Evolutionary conservation across 2,888 invertebrate genomes (phyloP).

Genomic region (Campaea margaritaria): DNA sequence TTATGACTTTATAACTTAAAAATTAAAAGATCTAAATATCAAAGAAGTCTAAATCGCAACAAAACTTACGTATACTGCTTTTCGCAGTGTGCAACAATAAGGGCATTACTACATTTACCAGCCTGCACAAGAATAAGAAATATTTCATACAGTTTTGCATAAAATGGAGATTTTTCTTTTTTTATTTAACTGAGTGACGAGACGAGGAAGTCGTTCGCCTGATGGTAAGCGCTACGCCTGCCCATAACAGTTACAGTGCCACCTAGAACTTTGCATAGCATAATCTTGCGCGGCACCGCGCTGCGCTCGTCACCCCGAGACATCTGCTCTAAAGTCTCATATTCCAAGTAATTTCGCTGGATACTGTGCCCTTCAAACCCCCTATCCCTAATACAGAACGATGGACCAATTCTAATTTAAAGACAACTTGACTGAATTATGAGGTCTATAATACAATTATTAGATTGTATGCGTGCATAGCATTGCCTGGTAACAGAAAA

Average conservation of each 20-base stretch:
- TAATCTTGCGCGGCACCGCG: too few relatives aligned
- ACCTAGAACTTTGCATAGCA: too few relatives aligned
- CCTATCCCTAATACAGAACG: conserved; percentile 7
- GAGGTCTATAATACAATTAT: not conserved
- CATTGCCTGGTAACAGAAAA: conserved; percentile 9
- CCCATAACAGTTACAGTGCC: too few relatives aligned
- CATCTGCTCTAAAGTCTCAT: too few relatives aligned
- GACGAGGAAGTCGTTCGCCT: too few relatives aligned
- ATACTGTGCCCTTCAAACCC: too few relatives aligned
- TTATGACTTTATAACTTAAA: conserved; percentile 20
- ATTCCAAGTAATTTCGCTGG: too few relatives aligned
- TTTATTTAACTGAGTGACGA: too few relatives aligned
- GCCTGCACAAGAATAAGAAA: not conserved
- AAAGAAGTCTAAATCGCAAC: conserved; percentile 13
- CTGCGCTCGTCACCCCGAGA: too few relatives aligned
- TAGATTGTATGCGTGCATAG: not conserved
- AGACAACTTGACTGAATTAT: not conserved
- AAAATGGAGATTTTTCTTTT: conserved; percentile 12
- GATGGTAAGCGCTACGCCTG: too few relatives aligned
- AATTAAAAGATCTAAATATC: conserved; percentile 25
- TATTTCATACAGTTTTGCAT: not conserved
- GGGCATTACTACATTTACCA: conserved; percentile 1
- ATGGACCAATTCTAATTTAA: not conserved
- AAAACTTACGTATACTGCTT: conserved; percentile 15
- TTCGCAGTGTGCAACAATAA: conserved; percentile 31